A percentile compares a stretch with the other conserved stretches of the same genome.
Conservation (phyloP, 2,888 invertebrate species). For the Phalangium opilio region DNA sequence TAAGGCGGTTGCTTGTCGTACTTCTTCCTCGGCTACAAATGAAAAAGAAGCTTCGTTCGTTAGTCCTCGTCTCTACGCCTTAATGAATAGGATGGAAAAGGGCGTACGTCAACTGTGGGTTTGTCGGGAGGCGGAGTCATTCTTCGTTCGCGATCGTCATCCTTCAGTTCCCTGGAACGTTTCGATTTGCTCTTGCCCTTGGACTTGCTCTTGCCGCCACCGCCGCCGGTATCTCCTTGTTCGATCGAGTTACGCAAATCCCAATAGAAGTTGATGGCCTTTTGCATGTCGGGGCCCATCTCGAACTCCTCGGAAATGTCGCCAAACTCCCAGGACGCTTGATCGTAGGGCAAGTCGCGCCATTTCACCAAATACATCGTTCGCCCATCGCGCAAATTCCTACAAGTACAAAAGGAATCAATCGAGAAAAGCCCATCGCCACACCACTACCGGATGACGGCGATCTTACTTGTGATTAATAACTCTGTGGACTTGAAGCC, state of each 20-base stretch:
- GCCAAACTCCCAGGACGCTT: constrained; percentile 96
- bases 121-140: constrained; percentile 30
- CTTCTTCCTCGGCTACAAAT: constrained; percentile 75
- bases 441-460: too few species aligned
- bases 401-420: too few species aligned
- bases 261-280: constrained; percentile 78
- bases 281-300: constrained; percentile 70
- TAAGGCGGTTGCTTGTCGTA: constrained; percentile 85
- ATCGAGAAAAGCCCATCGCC: too few species aligned
- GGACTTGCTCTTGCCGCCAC: constrained; percentile 32
- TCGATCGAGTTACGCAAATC: constrained; percentile 30
- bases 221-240: background rate
- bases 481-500: constrained; percentile 89
- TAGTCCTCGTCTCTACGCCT: too few species aligned
- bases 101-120: constrained; percentile 34
- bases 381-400: constrained; percentile 63
- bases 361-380: constrained; percentile 89
- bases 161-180: constrained; percentile 45
- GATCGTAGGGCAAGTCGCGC: constrained; percentile 92
- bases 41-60: too few species aligned
- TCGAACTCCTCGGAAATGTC: constrained; percentile 41
- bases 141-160: constrained; percentile 39
- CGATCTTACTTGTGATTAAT: constrained; percentile 45
- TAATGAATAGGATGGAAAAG: too few species aligned
- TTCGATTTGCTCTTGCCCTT: constrained; percentile 41